phyloP scores from a whole-genome alignment of 2,113 vertebrate genomes.

The Hoplias malabaricus region DNA sequence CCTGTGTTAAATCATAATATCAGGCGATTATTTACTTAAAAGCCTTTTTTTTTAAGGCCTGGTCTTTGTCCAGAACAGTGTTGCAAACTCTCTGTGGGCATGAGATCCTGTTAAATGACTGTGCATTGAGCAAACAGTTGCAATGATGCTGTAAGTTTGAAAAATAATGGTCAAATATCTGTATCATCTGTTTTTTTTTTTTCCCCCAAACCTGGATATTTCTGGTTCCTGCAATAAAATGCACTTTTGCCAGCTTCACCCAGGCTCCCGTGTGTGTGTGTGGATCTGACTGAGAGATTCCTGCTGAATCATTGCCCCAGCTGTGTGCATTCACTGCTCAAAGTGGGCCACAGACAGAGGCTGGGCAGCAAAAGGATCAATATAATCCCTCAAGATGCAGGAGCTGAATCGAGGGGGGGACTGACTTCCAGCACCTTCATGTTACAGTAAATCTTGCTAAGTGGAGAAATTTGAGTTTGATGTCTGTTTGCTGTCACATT shows the following conservation, averaged over 20 bases:
- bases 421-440: not conserved
- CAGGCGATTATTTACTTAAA: not conserved
- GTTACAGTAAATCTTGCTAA: not conserved
- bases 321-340: not conserved
- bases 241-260: not conserved
- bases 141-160: not conserved
- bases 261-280: not conserved
- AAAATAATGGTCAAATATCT: not conserved
- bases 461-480: too few relatives aligned
- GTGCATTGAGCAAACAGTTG: not conserved
- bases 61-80: not conserved
- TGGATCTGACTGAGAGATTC: not conserved
- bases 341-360: not conserved
- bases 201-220: not conserved
- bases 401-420: not conserved
- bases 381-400: not conserved
- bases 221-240: not conserved
- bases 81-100: too few relatives aligned
- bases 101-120: not conserved
- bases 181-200: not conserved
- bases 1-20: not conserved
- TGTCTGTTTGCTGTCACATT: too few relatives aligned
- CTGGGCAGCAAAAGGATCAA: not conserved
- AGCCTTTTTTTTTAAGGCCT: not conserved
- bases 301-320: constrained; percentile 38